Conservation (phyloP, 2,888 invertebrate genomes). For the Rhamnusium bicolor region DNA sequence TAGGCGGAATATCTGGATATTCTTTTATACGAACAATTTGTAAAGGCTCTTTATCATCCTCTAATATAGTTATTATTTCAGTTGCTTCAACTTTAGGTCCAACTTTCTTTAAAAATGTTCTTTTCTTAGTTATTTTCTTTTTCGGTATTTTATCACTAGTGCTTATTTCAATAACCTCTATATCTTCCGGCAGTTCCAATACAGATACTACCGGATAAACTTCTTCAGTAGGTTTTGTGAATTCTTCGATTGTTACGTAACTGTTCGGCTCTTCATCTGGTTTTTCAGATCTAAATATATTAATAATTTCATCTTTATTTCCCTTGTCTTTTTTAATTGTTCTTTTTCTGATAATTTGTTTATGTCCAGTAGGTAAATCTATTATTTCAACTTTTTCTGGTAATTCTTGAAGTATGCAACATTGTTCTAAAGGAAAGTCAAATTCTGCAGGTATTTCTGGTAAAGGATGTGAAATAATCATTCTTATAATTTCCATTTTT, state of each 20-base stretch:
- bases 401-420: conserved; percentile 56
- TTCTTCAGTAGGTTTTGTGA: conserved; percentile 57
- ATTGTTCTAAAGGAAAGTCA: conserved; percentile 54
- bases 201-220: conserved; percentile 53
- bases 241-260: conserved; percentile 49
- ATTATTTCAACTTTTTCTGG: conserved; percentile 64
- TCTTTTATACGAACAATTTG: conserved; percentile 58
- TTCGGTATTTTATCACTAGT: conserved; percentile 67
- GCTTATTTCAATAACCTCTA: conserved; percentile 68
- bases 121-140: conserved; percentile 66
- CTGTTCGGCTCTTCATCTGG: conserved; percentile 59
- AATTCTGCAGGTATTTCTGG: conserved; percentile 59
- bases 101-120: conserved; percentile 61
- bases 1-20: conserved; percentile 48
- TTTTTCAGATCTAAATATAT: conserved; percentile 69
- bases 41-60: conserved; percentile 61
- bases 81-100: conserved; percentile 64
- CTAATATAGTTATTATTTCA: conserved; percentile 62
- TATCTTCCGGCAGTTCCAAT: conserved; percentile 66
- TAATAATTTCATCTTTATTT: conserved; percentile 69
- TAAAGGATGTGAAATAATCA: conserved; percentile 60
- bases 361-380: conserved; percentile 60
- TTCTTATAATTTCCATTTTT: conserved; percentile 63
- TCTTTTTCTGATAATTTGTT: conserved; percentile 58
- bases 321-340: conserved; percentile 62